Evolutionary conservation across 1,140 invertebrate genomes (phyloP), one percentile per base, ranked within the genome.

Genomic region (Lordiphosa clarofinis): DNA sequence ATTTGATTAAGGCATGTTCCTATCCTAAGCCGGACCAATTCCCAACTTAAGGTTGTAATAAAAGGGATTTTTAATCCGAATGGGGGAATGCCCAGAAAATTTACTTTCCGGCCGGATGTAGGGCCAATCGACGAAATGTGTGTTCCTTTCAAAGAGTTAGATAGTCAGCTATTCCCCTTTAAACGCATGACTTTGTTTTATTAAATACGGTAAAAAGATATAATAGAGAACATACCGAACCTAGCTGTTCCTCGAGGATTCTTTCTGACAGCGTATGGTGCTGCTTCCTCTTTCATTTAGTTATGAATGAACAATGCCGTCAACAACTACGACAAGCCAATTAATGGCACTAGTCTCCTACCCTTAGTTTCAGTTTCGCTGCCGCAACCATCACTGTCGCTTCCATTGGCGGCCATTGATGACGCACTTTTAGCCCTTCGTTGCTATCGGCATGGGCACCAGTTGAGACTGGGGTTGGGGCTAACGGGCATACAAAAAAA

Each of bases 361-460:
- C 11, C 10, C 33, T 13, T 3, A 47, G 53, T 72, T 70, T 68
- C 12, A 62, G 67, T 59, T 68, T 55, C 59, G 72, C 72, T 62
- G 50, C 31, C 47, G 38, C 33, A 46, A 46, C 39, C 66, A 54
- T 31, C 28, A 31, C 54, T 44, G 64, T 49, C 56, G 54, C 63
- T 55, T 70, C 69, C 65, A 70, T 73, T 74, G 81, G 81, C 81
- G 81, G 81, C 67, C 81, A 86, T 86, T 86, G 81, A 86, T 86
- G 81, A 86, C 81, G 81, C 81, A 86, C 81, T 86, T 86, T 86
- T 86, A 86, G 81, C 81, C 81, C 81, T 86, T 86, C 81, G 60
- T 48, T 74, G 79, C 66, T 86, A 86, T 79, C 73, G 73, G 56
- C 50, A 39, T 62, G 53, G 42, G 52, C 65, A 59, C 47, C 57